A percentile compares a stretch with the other conserved stretches of the same genome.
phyloP scores from a whole-genome alignment of 2,797 vertebrate species.

The Pseudochirops cupreus region DNA sequence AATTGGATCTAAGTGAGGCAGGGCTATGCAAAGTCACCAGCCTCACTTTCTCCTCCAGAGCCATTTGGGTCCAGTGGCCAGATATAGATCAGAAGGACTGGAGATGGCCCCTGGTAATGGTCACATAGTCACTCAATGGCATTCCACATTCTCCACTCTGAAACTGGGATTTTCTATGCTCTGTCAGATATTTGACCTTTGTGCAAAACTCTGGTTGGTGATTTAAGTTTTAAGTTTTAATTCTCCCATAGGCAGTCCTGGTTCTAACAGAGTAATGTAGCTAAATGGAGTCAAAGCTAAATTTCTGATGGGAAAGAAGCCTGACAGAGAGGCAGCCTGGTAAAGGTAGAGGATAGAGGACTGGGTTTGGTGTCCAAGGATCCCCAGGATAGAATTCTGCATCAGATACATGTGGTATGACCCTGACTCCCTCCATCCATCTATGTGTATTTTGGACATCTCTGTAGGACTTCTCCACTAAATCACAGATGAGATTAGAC shows the following conservation, averaged over 20 bases:
- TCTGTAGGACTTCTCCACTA: not conserved
- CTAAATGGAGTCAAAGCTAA: not conserved
- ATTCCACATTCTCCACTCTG: not conserved
- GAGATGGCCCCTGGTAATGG: not conserved
- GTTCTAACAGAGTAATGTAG: not conserved
- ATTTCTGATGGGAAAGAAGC: not conserved
- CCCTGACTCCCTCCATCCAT: not conserved
- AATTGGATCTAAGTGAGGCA: no score
- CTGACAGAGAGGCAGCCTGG: not conserved
- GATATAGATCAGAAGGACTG: no score
- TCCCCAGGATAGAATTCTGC: not conserved
- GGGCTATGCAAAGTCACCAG: no score
- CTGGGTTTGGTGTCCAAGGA: not conserved
- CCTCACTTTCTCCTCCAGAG: no score
- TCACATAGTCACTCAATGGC: not conserved
- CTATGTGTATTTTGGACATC: not conserved
- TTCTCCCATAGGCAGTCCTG: not conserved
- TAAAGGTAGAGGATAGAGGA: not conserved
- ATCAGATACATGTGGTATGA: not conserved
- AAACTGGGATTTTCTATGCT: not conserved
- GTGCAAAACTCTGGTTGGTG: not conserved
- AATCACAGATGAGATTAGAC: not conserved
- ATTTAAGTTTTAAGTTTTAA: not conserved
- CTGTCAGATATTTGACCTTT: slow-evolving; percentile 22
- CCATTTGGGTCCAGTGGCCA: no score